Evolutionary conservation across 2,113 vertebrate genomes (phyloP).

Genomic region (Pollimyrus isidori): DNA sequence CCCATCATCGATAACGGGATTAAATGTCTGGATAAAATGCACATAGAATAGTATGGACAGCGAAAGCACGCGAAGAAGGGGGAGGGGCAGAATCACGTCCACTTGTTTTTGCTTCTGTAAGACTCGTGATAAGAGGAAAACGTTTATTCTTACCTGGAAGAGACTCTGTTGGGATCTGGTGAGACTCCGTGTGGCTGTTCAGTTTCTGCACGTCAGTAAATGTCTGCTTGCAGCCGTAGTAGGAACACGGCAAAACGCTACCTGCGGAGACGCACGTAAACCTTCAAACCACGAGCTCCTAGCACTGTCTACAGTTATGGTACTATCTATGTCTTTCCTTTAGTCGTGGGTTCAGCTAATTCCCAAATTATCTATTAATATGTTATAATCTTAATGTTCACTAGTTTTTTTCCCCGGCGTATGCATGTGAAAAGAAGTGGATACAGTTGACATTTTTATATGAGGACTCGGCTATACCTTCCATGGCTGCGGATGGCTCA

Average conservation of each 20-base stretch:
- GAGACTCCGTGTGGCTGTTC: slow-evolving; percentile 50
- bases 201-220: slow-evolving; percentile 41
- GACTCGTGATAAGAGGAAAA: not conserved
- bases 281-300: not conserved
- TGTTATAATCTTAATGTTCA: not conserved
- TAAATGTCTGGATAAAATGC: not conserved
- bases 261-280: slow-evolving; percentile 29
- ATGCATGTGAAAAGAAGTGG: not conserved
- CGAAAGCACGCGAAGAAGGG: not conserved
- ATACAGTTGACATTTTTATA: not conserved
- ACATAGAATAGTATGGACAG: not conserved
- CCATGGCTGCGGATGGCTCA: not conserved
- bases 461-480: not conserved
- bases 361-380: not conserved
- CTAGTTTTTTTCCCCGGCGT: not conserved
- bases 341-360: not conserved
- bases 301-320: not conserved
- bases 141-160: slow-evolving; percentile 46
- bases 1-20: not conserved
- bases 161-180: slow-evolving; percentile 50
- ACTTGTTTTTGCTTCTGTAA: not conserved
- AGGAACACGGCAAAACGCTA: slow-evolving; percentile 38
- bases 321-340: not conserved
- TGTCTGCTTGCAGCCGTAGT: slow-evolving; percentile 54
- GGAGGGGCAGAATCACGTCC: not conserved